Base-by-base conservation (phyloP, 1,140 invertebrate genomes). In the Chironomus striatipennis region DNA sequence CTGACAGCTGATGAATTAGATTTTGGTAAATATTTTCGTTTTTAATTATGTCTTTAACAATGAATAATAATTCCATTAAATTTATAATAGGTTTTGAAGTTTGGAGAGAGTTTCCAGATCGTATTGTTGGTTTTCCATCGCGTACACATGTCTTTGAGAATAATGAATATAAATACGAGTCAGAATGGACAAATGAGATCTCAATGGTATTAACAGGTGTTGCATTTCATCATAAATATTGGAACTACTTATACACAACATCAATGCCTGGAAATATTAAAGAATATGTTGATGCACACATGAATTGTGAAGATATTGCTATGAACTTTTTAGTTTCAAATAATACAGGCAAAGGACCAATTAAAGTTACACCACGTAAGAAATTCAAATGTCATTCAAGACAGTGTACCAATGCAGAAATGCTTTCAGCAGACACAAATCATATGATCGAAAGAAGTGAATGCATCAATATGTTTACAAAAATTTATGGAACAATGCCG, bases 281-380 rank as follows among this genome's bases (percentile, higher is more conserved):
- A 74, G 84, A 89, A 67, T 96, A 91, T 91, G 94, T 97, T 0
- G 94, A 97, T 79, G 88, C 91, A 17, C 90, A 93, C 78, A 96
- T 96, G 91, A 97, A 97, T 82, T 97, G 95, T 81, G 95, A 97
- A 83, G 95, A 97, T 79, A 96, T 97, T 77, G 94, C 94, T 0
- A 96, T 97, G 93, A 97, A 97, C 82, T 97, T 97, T 83, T 85
- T 97, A 1, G 90, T 97, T 10, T 90, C 94, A 1, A 95, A 96
- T 81, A 83, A 92, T n/a, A 96, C 94, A 1, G 90, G 92, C 76
- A 97, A 97, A 85, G 90, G 95, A 18, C 95, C 96, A 0, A 95
- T 98, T 72, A 98, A 98, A 86, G 92, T 98, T n/a, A 92, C 95
- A 1, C 95, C 96, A 0, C 87, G 96, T n/a, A 98, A 98, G 80